Evolutionary conservation across 2,888 invertebrate species (phyloP).

Genomic region (Clistopyga incitator): DNA sequence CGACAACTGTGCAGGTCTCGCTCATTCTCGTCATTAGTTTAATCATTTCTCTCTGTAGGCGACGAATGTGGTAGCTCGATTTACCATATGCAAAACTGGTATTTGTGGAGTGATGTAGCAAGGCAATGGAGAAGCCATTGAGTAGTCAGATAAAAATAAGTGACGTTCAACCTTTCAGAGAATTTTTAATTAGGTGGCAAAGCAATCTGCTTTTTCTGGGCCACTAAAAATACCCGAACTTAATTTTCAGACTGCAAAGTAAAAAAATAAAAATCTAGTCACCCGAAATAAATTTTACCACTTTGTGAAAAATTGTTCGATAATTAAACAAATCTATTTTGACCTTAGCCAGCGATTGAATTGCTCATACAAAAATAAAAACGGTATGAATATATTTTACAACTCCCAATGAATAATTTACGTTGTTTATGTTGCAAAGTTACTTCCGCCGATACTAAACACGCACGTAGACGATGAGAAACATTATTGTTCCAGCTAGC

Average conservation of each 20-base stretch:
- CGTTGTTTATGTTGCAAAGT: constrained; percentile 39
- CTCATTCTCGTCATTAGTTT: constrained; percentile 82
- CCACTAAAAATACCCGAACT: too few relatives aligned
- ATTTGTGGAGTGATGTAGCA: background rate
- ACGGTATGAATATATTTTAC: background rate
- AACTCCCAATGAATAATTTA: constrained; percentile 44
- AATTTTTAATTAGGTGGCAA: too few relatives aligned
- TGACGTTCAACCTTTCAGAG: background rate
- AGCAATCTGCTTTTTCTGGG: too few relatives aligned
- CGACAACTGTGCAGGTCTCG: constrained; percentile 66
- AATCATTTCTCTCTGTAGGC: constrained; percentile 75
- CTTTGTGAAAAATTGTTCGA: too few relatives aligned
- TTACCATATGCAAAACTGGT: background rate
- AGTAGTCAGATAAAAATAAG: too few relatives aligned
- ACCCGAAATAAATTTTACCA: too few relatives aligned
- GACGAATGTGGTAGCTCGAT: background rate
- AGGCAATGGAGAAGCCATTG: background rate
- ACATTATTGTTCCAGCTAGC: constrained; percentile 14
- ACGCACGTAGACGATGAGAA: background rate
- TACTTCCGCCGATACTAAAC: constrained; percentile 16
- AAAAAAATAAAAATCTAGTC: too few relatives aligned
- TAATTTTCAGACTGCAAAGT: too few relatives aligned
- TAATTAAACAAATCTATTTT: too few relatives aligned
- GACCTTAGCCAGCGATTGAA: too few relatives aligned
- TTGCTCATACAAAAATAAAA: background rate